Evolutionary conservation across 1,140 invertebrate species (phyloP).

Genomic region (Papilio polyxenes): DNA sequence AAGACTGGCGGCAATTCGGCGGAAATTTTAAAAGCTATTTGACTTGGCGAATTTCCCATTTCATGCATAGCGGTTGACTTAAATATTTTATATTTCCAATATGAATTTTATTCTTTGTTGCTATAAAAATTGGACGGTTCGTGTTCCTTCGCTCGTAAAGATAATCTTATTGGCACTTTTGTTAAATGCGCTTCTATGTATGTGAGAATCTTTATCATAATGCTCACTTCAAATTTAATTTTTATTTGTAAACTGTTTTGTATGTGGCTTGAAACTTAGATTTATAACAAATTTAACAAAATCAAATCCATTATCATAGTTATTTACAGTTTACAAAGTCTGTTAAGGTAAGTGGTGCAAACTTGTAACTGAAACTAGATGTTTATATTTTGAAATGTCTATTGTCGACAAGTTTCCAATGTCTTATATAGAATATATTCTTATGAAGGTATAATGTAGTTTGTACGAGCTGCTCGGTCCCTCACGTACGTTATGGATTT

Average conservation of each 20-base stretch:
- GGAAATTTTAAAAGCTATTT: slow-evolving; percentile 36
- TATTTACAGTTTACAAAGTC: no score
- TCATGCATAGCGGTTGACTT: slow-evolving; percentile 32
- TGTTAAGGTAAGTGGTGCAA: no score
- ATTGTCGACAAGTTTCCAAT: background rate
- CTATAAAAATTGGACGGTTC: slow-evolving; percentile 26
- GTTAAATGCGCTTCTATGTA: background rate
- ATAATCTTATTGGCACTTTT: slow-evolving; percentile 33
- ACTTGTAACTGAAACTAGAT: no score
- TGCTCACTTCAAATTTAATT: background rate
- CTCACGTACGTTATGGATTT: slow-evolving; percentile 23
- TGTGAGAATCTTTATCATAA: background rate
- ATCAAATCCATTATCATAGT: no score
- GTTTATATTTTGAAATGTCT: background rate
- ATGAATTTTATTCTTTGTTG: slow-evolving; percentile 34
- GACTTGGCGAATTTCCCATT: slow-evolving; percentile 35
- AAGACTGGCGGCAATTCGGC: slow-evolving; percentile 30
- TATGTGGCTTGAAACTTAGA: background rate
- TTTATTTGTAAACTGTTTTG: background rate
- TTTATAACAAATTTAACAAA: background rate
- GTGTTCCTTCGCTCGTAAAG: slow-evolving; percentile 33
- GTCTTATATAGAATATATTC: background rate
- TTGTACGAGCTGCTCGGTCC: background rate
- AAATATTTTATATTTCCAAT: slow-evolving; percentile 38
- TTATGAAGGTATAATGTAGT: background rate